These are phyloP conservation scores for Plodia interpunctella DNA, from an alignment of 1,140 invertebrate species.

Conservation along the genomic window DNA sequence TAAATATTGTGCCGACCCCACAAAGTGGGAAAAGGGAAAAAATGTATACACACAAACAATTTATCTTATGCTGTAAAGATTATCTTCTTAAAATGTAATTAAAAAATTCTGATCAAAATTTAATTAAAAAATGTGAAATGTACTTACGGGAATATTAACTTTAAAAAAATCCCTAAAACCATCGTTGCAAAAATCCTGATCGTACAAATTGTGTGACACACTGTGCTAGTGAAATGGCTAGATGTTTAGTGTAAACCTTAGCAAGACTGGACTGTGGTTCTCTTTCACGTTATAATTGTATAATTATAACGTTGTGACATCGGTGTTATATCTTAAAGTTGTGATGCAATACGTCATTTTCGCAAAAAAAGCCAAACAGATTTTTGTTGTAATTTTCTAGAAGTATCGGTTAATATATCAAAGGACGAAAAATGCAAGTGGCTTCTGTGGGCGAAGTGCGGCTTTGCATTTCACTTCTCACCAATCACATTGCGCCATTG, in stretches of 20 bases:
- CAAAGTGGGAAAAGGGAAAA: too few species aligned
- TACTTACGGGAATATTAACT: conserved; percentile 17
- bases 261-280: conserved; percentile 63
- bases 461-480: too few species aligned
- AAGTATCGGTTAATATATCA: too few species aligned
- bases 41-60: too few species aligned
- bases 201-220: conserved; percentile 59
- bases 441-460: too few species aligned
- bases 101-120: neutral
- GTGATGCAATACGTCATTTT: neutral
- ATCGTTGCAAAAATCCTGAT: conserved; percentile 49
- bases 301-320: neutral
- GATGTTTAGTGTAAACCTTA: conserved; percentile 47
- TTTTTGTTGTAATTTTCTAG: neutral
- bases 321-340: too few species aligned
- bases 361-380: neutral
- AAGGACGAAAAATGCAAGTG: too few species aligned
- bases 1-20: too few species aligned
- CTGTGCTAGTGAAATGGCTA: conserved; percentile 46
- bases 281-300: conserved; percentile 33
- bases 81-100: too few species aligned
- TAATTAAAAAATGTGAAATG: neutral
- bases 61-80: too few species aligned
- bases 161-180: neutral
- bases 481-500: too few species aligned